These are phyloP conservation scores for Psittacula cyanocephala DNA, from an alignment of 2,113 vertebrate genomes.

Conservation along the genomic window DNA sequence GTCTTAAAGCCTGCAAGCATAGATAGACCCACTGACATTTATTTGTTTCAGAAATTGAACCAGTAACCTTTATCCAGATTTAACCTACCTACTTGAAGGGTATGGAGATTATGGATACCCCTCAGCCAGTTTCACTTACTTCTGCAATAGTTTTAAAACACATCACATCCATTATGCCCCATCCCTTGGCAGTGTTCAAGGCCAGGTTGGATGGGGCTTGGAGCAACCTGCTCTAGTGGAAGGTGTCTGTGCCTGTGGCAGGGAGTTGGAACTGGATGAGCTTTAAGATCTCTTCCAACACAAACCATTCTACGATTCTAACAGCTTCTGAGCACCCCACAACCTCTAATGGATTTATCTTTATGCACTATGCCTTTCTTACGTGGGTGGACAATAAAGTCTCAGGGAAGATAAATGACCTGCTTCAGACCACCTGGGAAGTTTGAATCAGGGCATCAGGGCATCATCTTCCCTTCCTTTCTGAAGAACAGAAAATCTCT, in stretches of 20 bases:
- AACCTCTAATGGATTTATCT: background rate
- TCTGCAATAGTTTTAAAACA: background rate
- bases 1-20: background rate
- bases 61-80: background rate
- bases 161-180: background rate
- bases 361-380: background rate
- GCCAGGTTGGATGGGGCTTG: background rate
- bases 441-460: background rate
- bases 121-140: background rate
- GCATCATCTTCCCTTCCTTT: background rate
- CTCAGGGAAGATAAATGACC: background rate
- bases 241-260: background rate
- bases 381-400: background rate
- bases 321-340: background rate
- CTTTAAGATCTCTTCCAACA: background rate
- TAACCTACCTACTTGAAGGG: background rate
- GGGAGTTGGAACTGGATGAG: background rate
- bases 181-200: background rate
- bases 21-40: background rate
- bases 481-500: background rate
- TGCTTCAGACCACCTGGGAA: background rate
- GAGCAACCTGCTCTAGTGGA: background rate
- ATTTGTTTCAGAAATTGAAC: background rate
- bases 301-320: background rate
- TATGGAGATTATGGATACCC: background rate